Conservation (phyloP, 2,113 vertebrate species). For the Oryzias javanicus region DNA sequence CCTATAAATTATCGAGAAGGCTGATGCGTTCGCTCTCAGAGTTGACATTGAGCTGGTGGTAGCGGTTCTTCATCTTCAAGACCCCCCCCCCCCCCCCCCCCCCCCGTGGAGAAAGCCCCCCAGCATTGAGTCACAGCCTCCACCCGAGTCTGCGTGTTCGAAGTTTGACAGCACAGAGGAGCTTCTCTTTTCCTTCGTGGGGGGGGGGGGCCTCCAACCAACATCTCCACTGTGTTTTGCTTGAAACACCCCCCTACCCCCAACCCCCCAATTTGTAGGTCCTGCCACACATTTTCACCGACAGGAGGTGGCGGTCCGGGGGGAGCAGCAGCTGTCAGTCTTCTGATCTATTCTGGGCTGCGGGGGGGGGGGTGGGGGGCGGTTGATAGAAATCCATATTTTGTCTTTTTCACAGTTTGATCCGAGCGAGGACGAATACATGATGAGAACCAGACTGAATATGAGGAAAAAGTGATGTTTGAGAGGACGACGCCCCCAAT, state of each 20-base stretch:
- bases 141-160: too few relatives aligned
- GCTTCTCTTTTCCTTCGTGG: slow-evolving; percentile 34
- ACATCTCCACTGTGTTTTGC: slow-evolving; percentile 40
- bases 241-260: not conserved
- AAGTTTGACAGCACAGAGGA: slow-evolving; percentile 13
- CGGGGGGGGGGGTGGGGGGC: slow-evolving; percentile 29
- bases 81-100: slow-evolving; percentile 21
- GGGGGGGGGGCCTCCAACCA: too few relatives aligned
- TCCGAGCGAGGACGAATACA: slow-evolving; percentile 11
- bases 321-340: slow-evolving; percentile 70
- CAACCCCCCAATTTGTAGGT: slow-evolving; percentile 51
- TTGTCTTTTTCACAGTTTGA: slow-evolving; percentile 25
- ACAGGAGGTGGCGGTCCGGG: slow-evolving; percentile 43
- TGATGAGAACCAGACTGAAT: not conserved
- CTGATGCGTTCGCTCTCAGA: slow-evolving; percentile 37
- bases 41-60: slow-evolving; percentile 59
- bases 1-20: slow-evolving; percentile 65
- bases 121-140: too few relatives aligned
- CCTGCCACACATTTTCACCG: slow-evolving; percentile 62
- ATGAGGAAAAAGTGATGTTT: not conserved
- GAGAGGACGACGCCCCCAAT: not conserved
- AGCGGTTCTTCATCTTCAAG: slow-evolving; percentile 31
- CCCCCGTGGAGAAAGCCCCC: slow-evolving; percentile 9
- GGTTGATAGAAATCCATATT: slow-evolving; percentile 64
- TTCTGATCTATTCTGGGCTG: slow-evolving; percentile 65